Evolutionary conservation across 2,888 invertebrate genomes (phyloP).

Genomic region (Aleiodes leptofemur): DNA sequence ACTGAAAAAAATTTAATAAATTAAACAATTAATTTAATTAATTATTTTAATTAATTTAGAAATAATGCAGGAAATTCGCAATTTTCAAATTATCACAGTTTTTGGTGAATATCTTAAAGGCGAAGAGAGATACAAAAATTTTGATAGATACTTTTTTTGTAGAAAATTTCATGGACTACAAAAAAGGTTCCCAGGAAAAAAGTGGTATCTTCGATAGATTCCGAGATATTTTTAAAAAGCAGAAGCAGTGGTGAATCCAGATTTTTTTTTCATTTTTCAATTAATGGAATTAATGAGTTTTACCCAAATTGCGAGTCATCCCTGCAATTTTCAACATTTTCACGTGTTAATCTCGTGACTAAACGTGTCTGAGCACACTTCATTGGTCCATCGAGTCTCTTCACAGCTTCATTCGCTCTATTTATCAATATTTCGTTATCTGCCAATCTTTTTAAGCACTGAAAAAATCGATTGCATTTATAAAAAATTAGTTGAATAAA

Average conservation of each 20-base stretch:
- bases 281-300: background rate
- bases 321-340: conserved; percentile 55
- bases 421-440: conserved; percentile 49
- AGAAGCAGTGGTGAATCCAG: background rate
- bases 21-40: background rate
- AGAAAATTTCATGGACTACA: too few relatives aligned
- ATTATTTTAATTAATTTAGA: background rate
- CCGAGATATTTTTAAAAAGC: too few relatives aligned
- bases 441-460: conserved; percentile 53
- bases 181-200: too few relatives aligned
- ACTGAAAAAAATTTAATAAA: conserved; percentile 52
- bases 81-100: background rate
- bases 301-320: conserved; percentile 56
- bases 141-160: background rate
- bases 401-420: conserved; percentile 46
- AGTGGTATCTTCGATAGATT: too few relatives aligned
- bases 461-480: conserved; percentile 16
- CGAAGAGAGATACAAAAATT: background rate
- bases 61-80: background rate
- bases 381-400: conserved; percentile 55
- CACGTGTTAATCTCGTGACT: conserved; percentile 45
- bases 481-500: conserved; percentile 3
- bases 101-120: background rate
- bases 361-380: conserved; percentile 56
- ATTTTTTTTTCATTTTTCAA: background rate